These are phyloP conservation scores for Eupithecia abbreviata DNA, from an alignment of 2,888 invertebrate genomes.

Conservation along the genomic window DNA sequence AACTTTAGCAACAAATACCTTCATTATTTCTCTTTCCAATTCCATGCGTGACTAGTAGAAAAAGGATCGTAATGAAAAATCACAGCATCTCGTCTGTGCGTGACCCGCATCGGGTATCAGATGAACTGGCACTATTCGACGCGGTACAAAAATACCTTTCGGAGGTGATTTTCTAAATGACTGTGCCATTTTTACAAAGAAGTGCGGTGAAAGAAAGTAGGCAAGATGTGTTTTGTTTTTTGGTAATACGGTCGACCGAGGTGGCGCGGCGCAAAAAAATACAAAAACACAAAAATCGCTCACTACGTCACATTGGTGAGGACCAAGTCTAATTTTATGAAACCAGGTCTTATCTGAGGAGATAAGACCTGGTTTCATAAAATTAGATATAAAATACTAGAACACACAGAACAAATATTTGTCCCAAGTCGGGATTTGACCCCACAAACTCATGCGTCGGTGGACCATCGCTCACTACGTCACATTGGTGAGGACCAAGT, in stretches of 20 bases:
- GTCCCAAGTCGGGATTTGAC: too few relatives aligned
- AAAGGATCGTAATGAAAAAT: constrained; percentile 29
- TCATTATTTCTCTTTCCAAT: constrained; percentile 15
- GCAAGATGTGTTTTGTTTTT: not conserved
- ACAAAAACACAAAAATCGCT: too few relatives aligned
- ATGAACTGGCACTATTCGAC: constrained; percentile 21
- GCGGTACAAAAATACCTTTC: constrained; percentile 6
- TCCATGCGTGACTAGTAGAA: constrained; percentile 33
- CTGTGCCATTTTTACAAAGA: constrained; percentile 15
- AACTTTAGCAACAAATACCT: not conserved
- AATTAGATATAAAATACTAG: too few relatives aligned
- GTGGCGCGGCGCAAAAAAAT: too few relatives aligned
- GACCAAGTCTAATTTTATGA: too few relatives aligned
- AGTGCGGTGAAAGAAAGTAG: not conserved
- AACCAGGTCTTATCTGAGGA: too few relatives aligned
- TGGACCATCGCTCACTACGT: too few relatives aligned
- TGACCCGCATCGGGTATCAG: constrained; percentile 20
- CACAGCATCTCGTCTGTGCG: constrained; percentile 18
- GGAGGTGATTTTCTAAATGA: constrained; percentile 20
- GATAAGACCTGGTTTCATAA: too few relatives aligned
- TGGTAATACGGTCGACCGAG: not conserved
- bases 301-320: too few relatives aligned
- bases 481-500: too few relatives aligned
- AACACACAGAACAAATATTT: too few relatives aligned
- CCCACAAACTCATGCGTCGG: too few relatives aligned